These are phyloP conservation scores for Ylistrum balloti DNA, from an alignment of 1,140 invertebrate species.

Conservation along the genomic window DNA sequence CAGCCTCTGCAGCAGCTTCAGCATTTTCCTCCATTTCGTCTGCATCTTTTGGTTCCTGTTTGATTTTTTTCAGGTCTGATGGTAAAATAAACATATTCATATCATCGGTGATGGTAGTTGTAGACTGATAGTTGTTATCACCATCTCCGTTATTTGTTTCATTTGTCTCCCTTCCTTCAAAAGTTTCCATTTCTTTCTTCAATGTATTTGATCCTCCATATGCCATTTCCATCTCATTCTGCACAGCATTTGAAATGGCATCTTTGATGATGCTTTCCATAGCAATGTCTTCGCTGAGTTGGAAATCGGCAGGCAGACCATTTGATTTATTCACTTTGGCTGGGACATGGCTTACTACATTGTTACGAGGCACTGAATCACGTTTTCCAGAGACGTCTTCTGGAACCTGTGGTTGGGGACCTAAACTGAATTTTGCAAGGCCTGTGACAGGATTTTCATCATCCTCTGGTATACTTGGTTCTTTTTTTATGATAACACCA, in stretches of 20 bases:
- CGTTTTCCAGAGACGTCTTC: background rate
- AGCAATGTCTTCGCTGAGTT: background rate
- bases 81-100: slow-evolving; percentile 72
- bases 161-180: background rate
- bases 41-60: slow-evolving; percentile 45
- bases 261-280: slow-evolving; percentile 1
- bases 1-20: slow-evolving; percentile 44
- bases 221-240: slow-evolving; percentile 23
- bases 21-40: background rate
- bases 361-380: background rate
- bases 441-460: slow-evolving; percentile 55
- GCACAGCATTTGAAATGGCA: slow-evolving; percentile 10
- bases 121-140: background rate
- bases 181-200: slow-evolving; percentile 37
- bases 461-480: slow-evolving; percentile 11
- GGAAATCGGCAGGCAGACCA: background rate
- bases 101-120: slow-evolving; percentile 63
- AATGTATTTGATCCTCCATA: slow-evolving; percentile 52
- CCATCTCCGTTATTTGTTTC: slow-evolving; percentile 49
- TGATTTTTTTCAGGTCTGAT: slow-evolving; percentile 47
- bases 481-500: slow-evolving; percentile 57
- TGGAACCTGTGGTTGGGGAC: slow-evolving; percentile 55
- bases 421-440: slow-evolving; percentile 69
- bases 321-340: background rate
- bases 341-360: background rate